These are phyloP conservation scores for Odontophorus gujanensis DNA, from an alignment of 2,113 vertebrate species.

Conservation along the genomic window DNA sequence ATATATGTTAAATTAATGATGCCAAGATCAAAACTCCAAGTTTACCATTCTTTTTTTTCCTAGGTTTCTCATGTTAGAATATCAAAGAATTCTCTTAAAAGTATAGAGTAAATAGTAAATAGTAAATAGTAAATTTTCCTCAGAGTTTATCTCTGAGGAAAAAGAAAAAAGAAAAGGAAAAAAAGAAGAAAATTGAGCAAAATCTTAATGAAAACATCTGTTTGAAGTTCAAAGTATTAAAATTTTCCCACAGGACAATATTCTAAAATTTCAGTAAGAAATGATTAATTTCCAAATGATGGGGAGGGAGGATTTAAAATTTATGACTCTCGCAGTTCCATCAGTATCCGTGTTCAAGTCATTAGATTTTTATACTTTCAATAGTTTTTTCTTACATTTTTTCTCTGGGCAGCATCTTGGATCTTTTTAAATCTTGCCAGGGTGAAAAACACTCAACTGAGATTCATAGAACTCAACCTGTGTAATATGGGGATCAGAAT, in stretches of 20 bases:
- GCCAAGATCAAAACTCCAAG: not conserved
- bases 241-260: not conserved
- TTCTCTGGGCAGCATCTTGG: not conserved
- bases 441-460: not conserved
- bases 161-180: not conserved
- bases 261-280: not conserved
- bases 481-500: not conserved
- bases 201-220: fast-evolving
- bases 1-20: not conserved
- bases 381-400: not conserved
- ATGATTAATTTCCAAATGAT: not conserved
- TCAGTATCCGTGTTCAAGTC: not conserved
- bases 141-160: not conserved
- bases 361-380: not conserved
- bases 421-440: not conserved
- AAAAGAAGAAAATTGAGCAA: not conserved
- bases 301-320: not conserved
- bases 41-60: not conserved
- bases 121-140: too few species aligned
- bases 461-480: not conserved
- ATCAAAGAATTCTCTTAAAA: not conserved
- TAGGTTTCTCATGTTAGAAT: not conserved
- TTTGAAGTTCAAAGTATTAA: not conserved
- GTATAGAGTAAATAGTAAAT: not conserved
- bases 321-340: not conserved